Conservation (phyloP, 1,140 invertebrate genomes). For the Bombus pyrosoma region DNA sequence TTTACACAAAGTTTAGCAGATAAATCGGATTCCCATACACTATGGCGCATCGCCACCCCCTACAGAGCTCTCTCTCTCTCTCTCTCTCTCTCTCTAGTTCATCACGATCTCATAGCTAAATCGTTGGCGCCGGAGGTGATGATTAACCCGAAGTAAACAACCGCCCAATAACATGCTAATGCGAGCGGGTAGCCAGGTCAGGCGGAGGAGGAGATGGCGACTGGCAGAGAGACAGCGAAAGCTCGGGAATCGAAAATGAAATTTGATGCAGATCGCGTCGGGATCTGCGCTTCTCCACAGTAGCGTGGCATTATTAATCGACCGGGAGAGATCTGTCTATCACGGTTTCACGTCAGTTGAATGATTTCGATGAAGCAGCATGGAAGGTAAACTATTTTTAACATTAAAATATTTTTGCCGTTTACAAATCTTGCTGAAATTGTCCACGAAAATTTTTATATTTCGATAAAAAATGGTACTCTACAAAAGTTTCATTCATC, state of each 20-base stretch:
- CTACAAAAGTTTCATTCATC: too few species aligned
- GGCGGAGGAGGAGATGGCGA: slow-evolving; percentile 16
- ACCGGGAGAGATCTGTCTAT: neutral
- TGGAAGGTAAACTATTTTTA: too few species aligned
- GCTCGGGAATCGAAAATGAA: slow-evolving; percentile 56
- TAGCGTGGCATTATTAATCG: neutral
- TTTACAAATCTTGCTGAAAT: too few species aligned
- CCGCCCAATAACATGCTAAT: slow-evolving; percentile 79
- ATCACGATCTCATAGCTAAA: slow-evolving; percentile 34
- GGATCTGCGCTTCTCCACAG: neutral
- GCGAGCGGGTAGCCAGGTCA: slow-evolving; percentile 59
- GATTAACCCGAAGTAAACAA: slow-evolving; percentile 77
- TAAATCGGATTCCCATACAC: slow-evolving; percentile 6
- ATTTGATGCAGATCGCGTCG: slow-evolving; percentile 28
- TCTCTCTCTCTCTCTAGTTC: slow-evolving; percentile 8
- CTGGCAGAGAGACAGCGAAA: slow-evolving; percentile 11
- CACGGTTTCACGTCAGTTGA: neutral
- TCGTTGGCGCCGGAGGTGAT: slow-evolving; percentile 62
- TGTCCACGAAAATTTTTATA: too few species aligned
- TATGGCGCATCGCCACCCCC: neutral
- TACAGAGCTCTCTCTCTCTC: neutral
- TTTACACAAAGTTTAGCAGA: neutral
- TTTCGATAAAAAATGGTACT: too few species aligned
- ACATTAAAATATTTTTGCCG: too few species aligned
- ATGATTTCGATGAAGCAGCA: neutral